Conservation (phyloP, 2,797 vertebrate genomes). For the Siniperca obscura region DNA sequence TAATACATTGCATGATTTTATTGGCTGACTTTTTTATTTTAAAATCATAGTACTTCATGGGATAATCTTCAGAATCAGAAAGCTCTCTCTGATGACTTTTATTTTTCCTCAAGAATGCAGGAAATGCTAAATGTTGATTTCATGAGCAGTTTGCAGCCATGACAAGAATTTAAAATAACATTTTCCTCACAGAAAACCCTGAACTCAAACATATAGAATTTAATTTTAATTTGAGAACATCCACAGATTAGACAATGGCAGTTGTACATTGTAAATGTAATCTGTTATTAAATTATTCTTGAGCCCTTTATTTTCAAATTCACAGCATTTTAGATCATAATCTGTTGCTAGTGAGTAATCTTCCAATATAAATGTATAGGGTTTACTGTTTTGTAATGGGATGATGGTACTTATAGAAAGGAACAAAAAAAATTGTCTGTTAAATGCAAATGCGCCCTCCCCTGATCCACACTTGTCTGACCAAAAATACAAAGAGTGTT, state of each 20-base stretch:
- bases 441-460: not conserved
- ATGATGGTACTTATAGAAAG: not conserved
- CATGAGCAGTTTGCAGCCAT: not conserved
- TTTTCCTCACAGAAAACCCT: not conserved
- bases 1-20: not conserved
- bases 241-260: not conserved
- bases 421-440: not conserved
- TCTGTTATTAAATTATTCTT: not conserved
- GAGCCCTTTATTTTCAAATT: not conserved
- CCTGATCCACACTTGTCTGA: not conserved
- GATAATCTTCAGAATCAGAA: not conserved
- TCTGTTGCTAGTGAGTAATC: not conserved
- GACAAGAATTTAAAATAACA: not conserved
- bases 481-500: not conserved
- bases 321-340: not conserved
- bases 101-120: not conserved
- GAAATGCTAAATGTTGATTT: not conserved
- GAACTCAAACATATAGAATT: no score
- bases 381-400: not conserved
- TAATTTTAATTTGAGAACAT: not conserved
- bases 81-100: not conserved
- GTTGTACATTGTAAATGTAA: not conserved
- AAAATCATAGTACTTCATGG: not conserved
- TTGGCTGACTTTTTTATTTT: not conserved
- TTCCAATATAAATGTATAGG: not conserved